Percentiles rank a stretch among this genome's conserved stretches.
phyloP scores from a whole-genome alignment of 2,113 vertebrate genomes.

The Esox niger region DNA sequence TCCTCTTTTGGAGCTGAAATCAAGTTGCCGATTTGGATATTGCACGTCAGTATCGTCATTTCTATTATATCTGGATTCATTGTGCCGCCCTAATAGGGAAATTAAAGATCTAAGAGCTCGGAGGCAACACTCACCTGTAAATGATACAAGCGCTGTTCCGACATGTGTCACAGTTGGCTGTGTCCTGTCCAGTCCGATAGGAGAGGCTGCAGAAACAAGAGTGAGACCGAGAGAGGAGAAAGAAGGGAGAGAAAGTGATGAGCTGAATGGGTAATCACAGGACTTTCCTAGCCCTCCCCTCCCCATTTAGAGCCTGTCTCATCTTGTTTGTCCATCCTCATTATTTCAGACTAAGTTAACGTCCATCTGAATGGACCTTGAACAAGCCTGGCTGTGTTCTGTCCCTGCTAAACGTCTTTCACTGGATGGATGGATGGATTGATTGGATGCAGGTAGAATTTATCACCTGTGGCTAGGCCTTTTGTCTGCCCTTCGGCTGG shows the following conservation, averaged over 20 bases:
- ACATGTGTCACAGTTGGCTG: conserved; percentile 98
- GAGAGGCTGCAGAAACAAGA: conserved; percentile 87
- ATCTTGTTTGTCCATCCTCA: conserved; percentile 22
- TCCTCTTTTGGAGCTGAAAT: too few relatives aligned
- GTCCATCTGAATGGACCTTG: background rate
- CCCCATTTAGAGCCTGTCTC: conserved; percentile 19
- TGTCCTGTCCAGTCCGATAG: conserved; percentile 98
- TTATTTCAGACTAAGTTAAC: conserved; percentile 10
- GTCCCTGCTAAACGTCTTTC: background rate
- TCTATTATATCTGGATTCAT: too few relatives aligned
- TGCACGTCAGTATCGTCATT: too few relatives aligned
- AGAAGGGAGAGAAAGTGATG: conserved; percentile 54
- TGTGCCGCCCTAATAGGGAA: too few relatives aligned
- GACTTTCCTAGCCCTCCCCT: conserved; percentile 49
- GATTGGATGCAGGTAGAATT: too few relatives aligned
- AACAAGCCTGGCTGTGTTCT: background rate
- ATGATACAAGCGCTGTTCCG: conserved; percentile 99
- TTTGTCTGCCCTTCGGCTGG: too few relatives aligned
- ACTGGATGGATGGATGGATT: background rate
- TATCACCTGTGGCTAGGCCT: too few relatives aligned
- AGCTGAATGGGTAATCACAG: conserved; percentile 65
- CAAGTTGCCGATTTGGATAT: too few relatives aligned
- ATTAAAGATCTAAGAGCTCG: too few relatives aligned
- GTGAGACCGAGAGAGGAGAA: too few relatives aligned
- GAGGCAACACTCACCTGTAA: conserved; percentile 86